Base-by-base conservation (phyloP, 2,888 invertebrate species). In the Lissocephala sabroskyi region DNA sequence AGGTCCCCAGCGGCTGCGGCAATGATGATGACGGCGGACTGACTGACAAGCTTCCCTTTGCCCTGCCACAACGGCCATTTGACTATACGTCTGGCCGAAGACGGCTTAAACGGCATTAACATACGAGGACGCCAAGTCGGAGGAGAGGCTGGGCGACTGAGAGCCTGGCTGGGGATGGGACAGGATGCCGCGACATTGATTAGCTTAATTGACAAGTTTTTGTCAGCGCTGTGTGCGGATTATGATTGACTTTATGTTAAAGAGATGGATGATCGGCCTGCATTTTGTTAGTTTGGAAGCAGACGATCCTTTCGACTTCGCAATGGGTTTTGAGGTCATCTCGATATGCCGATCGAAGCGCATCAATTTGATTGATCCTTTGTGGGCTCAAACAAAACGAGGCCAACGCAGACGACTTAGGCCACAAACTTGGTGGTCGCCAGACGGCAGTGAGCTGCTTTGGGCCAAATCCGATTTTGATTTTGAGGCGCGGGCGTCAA, bases 201-300 rank as follows among this genome's bases (percentile, higher is more conserved):
- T 54, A 61, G 65, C 74, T 68, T 81, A 79, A 81, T 81, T 79
- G 79, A 81, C 81, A 70, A 68, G 62, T 68, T 68, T 81, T 80
- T 80, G 74, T 79, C 70, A 75, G 80, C 64, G 59, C 59, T 68
- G 64, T 68, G 68, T 65, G 65, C 57, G 71, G 59, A 71, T 78
- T 79, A 79, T 79, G 80, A 79, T 79, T 79, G 80, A 64, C 64
- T 75, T 81, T 79, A 79, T 81, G 79, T 63, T 79, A 80, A 79
- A 62, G n/a, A 28, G 26, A 58, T 45, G 13, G 13, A 32, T 33
- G 49, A 7, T 28, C 26, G 14, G 10, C 1, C 14, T 14, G 1
- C 11, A 53, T 53, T 66, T 67, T 71, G 76, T 68, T 68, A 68
- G 68, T 67, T 23, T 23, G 23, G 3, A 23, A 23, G 23, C 23